Evolutionary conservation across 2,888 invertebrate species (phyloP).

Genomic region (Sisyra terminalis): DNA sequence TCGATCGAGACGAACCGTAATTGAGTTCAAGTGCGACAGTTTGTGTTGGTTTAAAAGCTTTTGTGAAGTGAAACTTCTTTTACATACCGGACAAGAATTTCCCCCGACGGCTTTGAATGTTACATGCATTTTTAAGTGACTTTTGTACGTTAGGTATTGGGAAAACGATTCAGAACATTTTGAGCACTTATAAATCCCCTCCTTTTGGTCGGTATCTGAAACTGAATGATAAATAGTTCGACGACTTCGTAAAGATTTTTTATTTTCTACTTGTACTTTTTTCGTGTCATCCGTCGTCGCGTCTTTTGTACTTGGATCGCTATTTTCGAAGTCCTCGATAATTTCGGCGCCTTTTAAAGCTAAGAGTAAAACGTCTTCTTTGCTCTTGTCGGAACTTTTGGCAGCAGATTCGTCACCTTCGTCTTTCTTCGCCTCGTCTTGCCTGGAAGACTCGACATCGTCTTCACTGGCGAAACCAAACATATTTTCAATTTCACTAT

Average conservation of each 20-base stretch:
- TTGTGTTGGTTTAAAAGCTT: too few species aligned
- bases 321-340: background rate
- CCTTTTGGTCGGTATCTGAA: too few species aligned
- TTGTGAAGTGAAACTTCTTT: background rate
- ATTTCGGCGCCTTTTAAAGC: conserved; percentile 2
- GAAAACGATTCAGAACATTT: conserved; percentile 24
- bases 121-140: conserved; percentile 22
- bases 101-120: background rate
- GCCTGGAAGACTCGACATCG: background rate
- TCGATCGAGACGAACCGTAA: too few species aligned
- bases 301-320: too few species aligned
- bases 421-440: background rate
- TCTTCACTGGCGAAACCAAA: background rate
- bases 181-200: conserved; percentile 18
- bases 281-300: background rate
- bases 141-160: conserved; percentile 23
- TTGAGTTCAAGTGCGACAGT: too few species aligned
- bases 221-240: too few species aligned
- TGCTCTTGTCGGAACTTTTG: background rate
- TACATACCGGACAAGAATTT: background rate
- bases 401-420: background rate
- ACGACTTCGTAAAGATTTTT: background rate
- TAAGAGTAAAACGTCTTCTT: background rate
- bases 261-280: background rate
- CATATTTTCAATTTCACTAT: background rate